Base-by-base conservation (phyloP, 1,140 invertebrate species). In the Idris sp. region DNA sequence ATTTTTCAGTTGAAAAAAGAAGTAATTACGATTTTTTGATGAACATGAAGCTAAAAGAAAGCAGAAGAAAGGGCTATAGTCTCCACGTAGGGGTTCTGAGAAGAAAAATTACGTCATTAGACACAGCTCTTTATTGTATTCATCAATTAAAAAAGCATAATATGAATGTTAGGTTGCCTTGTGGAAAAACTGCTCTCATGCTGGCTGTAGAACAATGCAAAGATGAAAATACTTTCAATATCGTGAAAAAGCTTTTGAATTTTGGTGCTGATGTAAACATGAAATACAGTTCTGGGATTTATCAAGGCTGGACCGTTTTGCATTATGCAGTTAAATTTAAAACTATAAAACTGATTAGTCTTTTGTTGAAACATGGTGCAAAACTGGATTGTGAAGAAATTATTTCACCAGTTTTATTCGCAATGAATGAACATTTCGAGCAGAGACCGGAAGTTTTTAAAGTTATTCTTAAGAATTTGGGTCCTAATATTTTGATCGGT, bases 261-360 rank as follows among this genome's bases (percentile, higher is more conserved):
- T n/a, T n/a, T n/a, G n/a, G n/a, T n/a, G n/a, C n/a, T n/a, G n/a
- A n/a, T n/a, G n/a, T n/a, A n/a, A n/a, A n/a, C n/a, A n/a, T n/a
- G n/a, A n/a, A n/a, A n/a, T 43, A 22, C 13, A 14, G 1, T 7
- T 26, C 2, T 14, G 10, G 40, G 0, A 15, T 2, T 8, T 22
- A 10, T 9, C 25, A 26, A 13, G 9, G 15, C 11, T 46, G 43
- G 43, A 46, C 25, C 1, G 14, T 9, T 14, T 9, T 31, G 1
- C 43, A 46, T 10, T 46, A 46, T 18, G 43, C 43, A 1, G 15
- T 31, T 14, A 9, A n/a, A 7, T 46, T n/a, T 10, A 30, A 16
- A 16, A 4, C 2, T 1, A 0, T 6, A 6, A 3, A 2, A 0
- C 4, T 30, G 2, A 26, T 46, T 0, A 18, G 18, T 2, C 14